Conservation (phyloP, 2,888 invertebrate species). For the Sarcophaga carnaria region DNA sequence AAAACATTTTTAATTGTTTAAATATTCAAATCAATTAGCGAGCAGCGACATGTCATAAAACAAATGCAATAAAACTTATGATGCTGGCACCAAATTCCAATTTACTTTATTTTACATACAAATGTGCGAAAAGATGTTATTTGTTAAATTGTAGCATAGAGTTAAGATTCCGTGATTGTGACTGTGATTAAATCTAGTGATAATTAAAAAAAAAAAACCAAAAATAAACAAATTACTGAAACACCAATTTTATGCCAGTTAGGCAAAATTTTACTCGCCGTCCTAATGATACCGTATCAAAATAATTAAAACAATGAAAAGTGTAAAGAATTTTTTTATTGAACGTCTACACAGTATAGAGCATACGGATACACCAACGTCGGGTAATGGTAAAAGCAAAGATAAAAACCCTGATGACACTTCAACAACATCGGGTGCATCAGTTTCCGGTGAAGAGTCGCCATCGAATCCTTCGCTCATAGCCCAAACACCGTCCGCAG, state of each 20-base stretch:
- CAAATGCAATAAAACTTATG: background rate
- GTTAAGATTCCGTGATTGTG: slow-evolving; percentile 57
- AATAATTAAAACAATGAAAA: slow-evolving; percentile 76
- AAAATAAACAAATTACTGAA: slow-evolving; percentile 19
- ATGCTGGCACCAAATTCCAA: slow-evolving; percentile 20
- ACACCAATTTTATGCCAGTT: slow-evolving; percentile 47
- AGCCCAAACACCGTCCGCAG: slow-evolving; percentile 32
- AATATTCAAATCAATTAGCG: too few species aligned
- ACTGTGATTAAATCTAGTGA: slow-evolving; percentile 58
- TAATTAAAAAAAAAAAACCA: slow-evolving; percentile 31
- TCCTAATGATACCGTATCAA: slow-evolving; percentile 35
- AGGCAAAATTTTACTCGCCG: slow-evolving; percentile 38
- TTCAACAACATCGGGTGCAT: slow-evolving; percentile 70
- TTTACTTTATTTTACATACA: slow-evolving; percentile 47
- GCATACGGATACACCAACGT: slow-evolving; percentile 70
- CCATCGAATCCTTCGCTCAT: slow-evolving; percentile 49
- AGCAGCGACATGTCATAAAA: background rate
- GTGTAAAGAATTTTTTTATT: slow-evolving; percentile 80
- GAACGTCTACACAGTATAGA: slow-evolving; percentile 81
- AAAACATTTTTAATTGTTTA: too few species aligned
- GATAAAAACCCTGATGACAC: slow-evolving; percentile 66
- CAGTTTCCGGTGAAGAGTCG: slow-evolving; percentile 63
- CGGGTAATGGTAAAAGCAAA: slow-evolving; percentile 57
- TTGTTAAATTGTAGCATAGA: slow-evolving; percentile 29
- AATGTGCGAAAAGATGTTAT: slow-evolving; percentile 32